Conservation (phyloP, 2,888 invertebrate species). For the Tachina fera region DNA sequence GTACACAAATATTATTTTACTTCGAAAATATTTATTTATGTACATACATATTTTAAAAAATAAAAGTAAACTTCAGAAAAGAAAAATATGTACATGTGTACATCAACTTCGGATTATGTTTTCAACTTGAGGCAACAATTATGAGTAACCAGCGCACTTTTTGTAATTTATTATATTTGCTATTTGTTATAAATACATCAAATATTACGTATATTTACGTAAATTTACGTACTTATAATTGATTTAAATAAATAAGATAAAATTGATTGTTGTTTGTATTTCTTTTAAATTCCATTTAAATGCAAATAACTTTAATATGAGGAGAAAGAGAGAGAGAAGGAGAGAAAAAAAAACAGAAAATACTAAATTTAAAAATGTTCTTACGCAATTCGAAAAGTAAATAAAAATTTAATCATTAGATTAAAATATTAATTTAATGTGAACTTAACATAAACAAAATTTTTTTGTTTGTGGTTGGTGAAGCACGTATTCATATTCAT, state of each 20-base stretch:
- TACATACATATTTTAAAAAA: too few species aligned
- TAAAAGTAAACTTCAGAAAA: too few species aligned
- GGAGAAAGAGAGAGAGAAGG: not conserved
- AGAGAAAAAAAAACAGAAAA: not conserved
- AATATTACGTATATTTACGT: too few species aligned
- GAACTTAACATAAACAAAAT: too few species aligned
- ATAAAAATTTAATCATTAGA: not conserved
- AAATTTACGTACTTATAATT: not conserved
- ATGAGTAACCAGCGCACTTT: not conserved
- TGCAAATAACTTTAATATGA: slow-evolving; percentile 10
- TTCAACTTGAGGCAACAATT: too few species aligned
- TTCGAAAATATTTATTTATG: too few species aligned
- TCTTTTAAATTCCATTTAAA: slow-evolving; percentile 22
- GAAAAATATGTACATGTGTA: too few species aligned
- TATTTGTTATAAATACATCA: too few species aligned
- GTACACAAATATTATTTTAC: too few species aligned
- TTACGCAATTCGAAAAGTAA: slow-evolving; percentile 11
- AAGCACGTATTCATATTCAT: too few species aligned
- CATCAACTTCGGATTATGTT: too few species aligned
- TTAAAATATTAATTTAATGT: not conserved
- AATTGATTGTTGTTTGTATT: slow-evolving; percentile 40
- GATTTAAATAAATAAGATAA: slow-evolving; percentile 46
- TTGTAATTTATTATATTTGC: not conserved
- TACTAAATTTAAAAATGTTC: not conserved
- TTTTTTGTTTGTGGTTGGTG: too few species aligned